Evolutionary conservation across 2,888 invertebrate genomes (phyloP), one percentile per base, ranked within the genome.

Genomic region (Xanthia icteritia): DNA sequence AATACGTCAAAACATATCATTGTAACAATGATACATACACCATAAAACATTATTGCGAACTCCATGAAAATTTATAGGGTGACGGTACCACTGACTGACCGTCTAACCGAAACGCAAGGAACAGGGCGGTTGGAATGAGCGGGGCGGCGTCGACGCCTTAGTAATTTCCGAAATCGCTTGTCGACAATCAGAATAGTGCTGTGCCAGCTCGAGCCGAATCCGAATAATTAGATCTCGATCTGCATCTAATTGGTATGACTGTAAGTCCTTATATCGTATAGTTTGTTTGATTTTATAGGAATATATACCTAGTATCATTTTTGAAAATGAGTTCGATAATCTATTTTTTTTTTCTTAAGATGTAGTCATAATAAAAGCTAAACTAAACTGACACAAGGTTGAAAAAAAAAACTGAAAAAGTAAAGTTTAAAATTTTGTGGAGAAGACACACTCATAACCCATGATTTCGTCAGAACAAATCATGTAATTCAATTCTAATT

Each of bases 161-260:
- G 96, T 94, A 96, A 96, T 96, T 96, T 96, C 96, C 96, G 96
- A 96, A 96, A 96, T 96, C 96, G 95, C 94, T 93, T 92, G 95
- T 94, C 95, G 94, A 94, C 96, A 95, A 95, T 95, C 95, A 93
- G 95, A 93, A 92, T 94, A 94, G 94, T 95, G 95, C 94, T 93
- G 94, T 86, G 92, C 93, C 87, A 90, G 92, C 90, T 90, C 89
- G 89, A 90, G 88, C 90, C 91, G 93, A 94, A 94, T 92, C 91
- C 91, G 94, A 95, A 95, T 96, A 96, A 96, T 96, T 95, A 95
- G 94, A 95, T 95, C 93, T 91, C 93, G 93, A 94, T 94, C 93
- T 93, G 93, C 92, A 94, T 94, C 93, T 95, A 95, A 95, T 95
- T 95, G 94, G 90, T 89, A 86, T 82, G 87, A 91, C 89, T 91